Evolutionary conservation across 2,888 invertebrate species (phyloP), one percentile per base, ranked within the genome.

Genomic region (Acrobasis consociella): DNA sequence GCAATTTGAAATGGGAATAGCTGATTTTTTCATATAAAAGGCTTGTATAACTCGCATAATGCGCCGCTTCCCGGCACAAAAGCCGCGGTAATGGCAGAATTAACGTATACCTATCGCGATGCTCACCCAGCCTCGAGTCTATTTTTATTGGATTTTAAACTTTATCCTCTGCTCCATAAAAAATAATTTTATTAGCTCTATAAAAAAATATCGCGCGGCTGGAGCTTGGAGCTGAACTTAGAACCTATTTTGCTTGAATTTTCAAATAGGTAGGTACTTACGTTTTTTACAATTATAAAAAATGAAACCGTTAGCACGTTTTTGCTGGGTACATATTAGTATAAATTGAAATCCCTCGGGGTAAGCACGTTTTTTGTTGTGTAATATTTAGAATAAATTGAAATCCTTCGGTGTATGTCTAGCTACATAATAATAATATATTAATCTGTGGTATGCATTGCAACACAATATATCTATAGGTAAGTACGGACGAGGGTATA

Each of bases 1-100:
- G 80, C 80, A 79, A 80, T 85, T 78, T 73, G 68, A 81, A 79
- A 79, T 77, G 77, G 73, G 69, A 81, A 81, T 77, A 74, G 79
- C 74, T 78, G 80, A 81, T 83, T 82, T 81, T 82, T 82, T 82
- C 77, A 81, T 80, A 82, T 78, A 82, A 81, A 80, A 76, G 70
- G 68, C 74, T 69, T 73, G 73, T 78, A 75, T 67, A 68, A 72
- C 65, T 46, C 46, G 31, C 72, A 69, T 81, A 80, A 83, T 79
- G 73, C 73, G 70, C 66, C 71, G 70, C 74, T 72, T 75, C 71
- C 70, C 69, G 68, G 74, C 68, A 76, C 74, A 78, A 80, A 79
- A 76, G 74, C 70, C 73, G 72, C 72, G 73, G 71, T 77, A 78
- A 80, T 77, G 77, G 74, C 69, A 69, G 75, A 81, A 81, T 82